Evolutionary conservation across 2,113 vertebrate species (phyloP), one percentile per base, ranked within the genome.

Genomic region (Tamias sibiricus): DNA sequence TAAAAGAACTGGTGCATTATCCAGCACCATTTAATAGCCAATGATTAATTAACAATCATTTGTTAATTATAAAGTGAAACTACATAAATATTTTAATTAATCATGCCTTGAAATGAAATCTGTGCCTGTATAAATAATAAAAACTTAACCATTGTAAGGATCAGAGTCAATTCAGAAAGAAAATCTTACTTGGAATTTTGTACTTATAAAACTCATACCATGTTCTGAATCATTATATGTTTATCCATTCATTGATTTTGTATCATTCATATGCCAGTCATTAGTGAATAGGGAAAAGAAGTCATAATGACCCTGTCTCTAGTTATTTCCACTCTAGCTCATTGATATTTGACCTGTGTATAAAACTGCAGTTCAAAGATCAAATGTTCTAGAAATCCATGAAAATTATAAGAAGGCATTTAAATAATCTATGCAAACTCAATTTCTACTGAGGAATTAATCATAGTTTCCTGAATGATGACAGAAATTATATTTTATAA

Each of bases 361-460:
- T 81, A 85, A 30, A 0, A 0, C 35, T 40, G 77, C 42, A 57
- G 64, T 90, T 97, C n/a, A 52, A 92, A 74, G 77, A 66, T n/a
- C 35, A 95, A 96, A 95, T n/a, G 42, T 30, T 95, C 9, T 68
- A 94, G 68, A 87, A 28, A 75, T 54, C 85, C 96, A 76, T 79
- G 69, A 42, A 83, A 85, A 10, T 64, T 93, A 92, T 84, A 96
- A 75, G 2, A 86, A 88, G 8, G 2, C 11, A 82, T 37, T 69
- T 62, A 80, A 77, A 76, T 72, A 84, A 81, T 49, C 9, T 74
- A 91, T 66, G 44, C 16, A 87, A 94, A 85, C 8, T 79, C 54
- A 47, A 26, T 68, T 90, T 87, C 24, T 85, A 28, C 82, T 75
- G 26, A 94, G n/a, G 28, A 87, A 4, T 52, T 35, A 94, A 37